Evolutionary conservation across 2,888 invertebrate species (phyloP), one percentile per base, ranked within the genome.

Genomic region (Nomada fucata): DNA sequence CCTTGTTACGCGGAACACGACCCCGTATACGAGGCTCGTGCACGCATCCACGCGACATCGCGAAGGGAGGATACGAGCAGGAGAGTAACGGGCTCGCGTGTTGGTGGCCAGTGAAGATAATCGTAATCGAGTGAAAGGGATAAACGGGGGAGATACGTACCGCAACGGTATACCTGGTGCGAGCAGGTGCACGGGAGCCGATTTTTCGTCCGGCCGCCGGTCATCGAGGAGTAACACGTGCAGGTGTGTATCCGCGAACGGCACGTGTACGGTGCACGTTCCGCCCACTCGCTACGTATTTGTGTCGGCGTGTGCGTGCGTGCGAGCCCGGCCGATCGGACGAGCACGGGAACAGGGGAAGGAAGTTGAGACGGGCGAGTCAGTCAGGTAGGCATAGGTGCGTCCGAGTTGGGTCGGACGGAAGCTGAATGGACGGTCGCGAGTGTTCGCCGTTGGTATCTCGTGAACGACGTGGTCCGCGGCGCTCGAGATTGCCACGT

Each of bases 171-270:
- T 36, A 65, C 61, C 42, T 47, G 69, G 82, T 47, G 82, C 65
- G 52, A 60, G 59, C 77, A 72, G 80, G 69, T 84, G 80, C 77
- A 84, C 57, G 20, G 11, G 23, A 13, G 52, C 61, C 68, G 61
- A 68, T 36, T 50, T 59, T 55, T 10, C 44, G 36, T 29, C 61
- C 67, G 61, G 52, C 63, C 11, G 5, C 1, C 65, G 52, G 11
- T 47, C 77, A 63, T 23, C 81, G 71, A 87, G 79, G 83, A 85
- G 75, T 82, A 81, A 79, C 87, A 85, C 87, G 85, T 76, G 82
- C 87, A 87, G 87, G 87, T 87, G 87, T 87, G 87, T 87, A 87
- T 86, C 18, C 74, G 79, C 73, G 71, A 67, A 72, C 67, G 74
- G 80, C 86, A 83, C 76, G 84, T 86, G 86, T 76, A 72, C 83